Conservation (phyloP, 2,797 vertebrate species). For the Danio kyathit region DNA sequence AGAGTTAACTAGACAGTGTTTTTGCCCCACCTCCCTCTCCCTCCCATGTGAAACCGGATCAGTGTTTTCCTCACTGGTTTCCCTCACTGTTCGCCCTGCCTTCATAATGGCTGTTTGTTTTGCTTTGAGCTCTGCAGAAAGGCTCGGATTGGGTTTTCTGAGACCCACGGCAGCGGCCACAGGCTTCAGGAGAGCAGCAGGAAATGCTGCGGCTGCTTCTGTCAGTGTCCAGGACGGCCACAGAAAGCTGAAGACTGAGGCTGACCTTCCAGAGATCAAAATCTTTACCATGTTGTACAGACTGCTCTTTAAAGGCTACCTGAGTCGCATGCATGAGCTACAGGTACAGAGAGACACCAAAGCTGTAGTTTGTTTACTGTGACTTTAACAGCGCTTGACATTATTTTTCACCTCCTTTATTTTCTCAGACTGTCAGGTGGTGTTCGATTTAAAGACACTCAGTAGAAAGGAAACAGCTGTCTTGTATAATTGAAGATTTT, state of each 20-base stretch:
- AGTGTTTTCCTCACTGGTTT: slow-evolving; percentile 30
- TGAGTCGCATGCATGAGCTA: slow-evolving; percentile 73
- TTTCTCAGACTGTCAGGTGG: background rate
- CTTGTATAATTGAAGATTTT: slow-evolving; percentile 3
- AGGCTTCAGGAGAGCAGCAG: slow-evolving; percentile 24
- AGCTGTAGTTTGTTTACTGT: background rate
- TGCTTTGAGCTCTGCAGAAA: slow-evolving; percentile 14
- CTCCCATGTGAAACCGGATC: slow-evolving; percentile 48
- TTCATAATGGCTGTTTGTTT: slow-evolving; percentile 68
- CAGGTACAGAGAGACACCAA: slow-evolving; percentile 71
- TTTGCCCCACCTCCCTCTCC: slow-evolving; percentile 58
- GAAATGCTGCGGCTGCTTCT: slow-evolving; percentile 47
- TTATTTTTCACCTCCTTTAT: background rate
- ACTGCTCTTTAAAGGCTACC: slow-evolving; percentile 73
- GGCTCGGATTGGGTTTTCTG: slow-evolving; percentile 11
- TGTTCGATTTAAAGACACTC: background rate
- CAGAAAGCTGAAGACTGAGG: slow-evolving; percentile 62
- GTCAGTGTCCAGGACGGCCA: slow-evolving; percentile 39
- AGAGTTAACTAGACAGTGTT: slow-evolving; percentile 58
- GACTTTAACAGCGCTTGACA: background rate
- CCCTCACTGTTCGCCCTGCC: slow-evolving; percentile 31
- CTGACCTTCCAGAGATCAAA: slow-evolving; percentile 72
- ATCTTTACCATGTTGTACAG: slow-evolving; percentile 70
- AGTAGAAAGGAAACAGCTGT: background rate
- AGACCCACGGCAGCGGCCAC: background rate